phyloP scores from a whole-genome alignment of 2,797 vertebrate species.

The Aphelocoma californica region DNA sequence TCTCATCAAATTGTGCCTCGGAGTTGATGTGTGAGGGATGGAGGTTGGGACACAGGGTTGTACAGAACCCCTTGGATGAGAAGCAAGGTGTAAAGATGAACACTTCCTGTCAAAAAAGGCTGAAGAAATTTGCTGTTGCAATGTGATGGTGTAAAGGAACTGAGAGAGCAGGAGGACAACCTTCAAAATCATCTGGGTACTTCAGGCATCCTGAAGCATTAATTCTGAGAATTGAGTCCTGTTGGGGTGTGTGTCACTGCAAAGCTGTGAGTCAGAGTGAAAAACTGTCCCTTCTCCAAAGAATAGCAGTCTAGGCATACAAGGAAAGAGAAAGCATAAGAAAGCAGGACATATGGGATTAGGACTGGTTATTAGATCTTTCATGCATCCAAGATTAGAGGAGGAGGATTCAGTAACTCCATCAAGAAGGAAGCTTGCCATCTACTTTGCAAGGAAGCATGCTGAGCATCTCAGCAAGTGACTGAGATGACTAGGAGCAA shows the following conservation, averaged over 20 bases:
- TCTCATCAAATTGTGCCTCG: neutral
- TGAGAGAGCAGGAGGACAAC: neutral
- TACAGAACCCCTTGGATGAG: neutral
- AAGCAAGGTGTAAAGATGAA: neutral
- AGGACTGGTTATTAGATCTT: neutral
- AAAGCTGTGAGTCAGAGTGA: neutral
- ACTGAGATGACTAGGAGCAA: too few species aligned
- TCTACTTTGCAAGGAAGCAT: neutral
- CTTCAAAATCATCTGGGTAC: neutral
- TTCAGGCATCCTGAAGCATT: neutral
- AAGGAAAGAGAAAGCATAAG: neutral
- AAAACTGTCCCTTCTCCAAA: neutral
- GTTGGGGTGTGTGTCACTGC: neutral
- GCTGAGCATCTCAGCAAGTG: neutral
- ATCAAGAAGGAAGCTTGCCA: neutral
- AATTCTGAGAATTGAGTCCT: neutral
- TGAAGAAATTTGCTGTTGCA: neutral
- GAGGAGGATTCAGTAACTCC: neutral
- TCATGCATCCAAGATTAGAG: neutral
- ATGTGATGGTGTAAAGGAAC: neutral
- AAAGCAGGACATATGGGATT: neutral
- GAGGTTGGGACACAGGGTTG: neutral
- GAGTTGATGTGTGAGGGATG: accelerated
- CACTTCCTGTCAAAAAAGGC: neutral
- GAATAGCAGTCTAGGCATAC: neutral